Base-by-base conservation (phyloP, 2,113 vertebrate genomes). In the Dendropsophus ebraccatus region DNA sequence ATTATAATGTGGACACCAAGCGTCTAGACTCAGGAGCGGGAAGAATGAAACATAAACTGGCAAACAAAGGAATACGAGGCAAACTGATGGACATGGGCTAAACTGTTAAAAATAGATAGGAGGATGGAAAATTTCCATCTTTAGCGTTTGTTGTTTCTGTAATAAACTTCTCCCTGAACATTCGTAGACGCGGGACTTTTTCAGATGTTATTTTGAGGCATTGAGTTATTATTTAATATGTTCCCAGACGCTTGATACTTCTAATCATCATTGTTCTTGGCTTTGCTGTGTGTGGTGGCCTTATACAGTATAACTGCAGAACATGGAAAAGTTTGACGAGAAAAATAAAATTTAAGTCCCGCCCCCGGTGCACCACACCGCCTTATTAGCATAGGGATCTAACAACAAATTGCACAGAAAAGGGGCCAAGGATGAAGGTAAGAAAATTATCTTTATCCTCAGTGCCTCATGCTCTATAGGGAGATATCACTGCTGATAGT, bases 101-200 rank as follows among this genome's bases (percentile, higher is more conserved):
- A 78, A 13, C 30, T 60, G 14, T 16, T 62, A 80, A 25, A 80
- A 80, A 80, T 60, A 62, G 54, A 80, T 25, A 58, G 10, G 54
- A 79, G 11, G 7, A 41, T 60, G 54, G 77, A 80, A 80, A 60
- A 79, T 80, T 41, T 32, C 77, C 54, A 13, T 60, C 73, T 60
- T 35, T 80, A 62, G 77, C 25, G 14, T 41, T 62, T 80, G 77
- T 62, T 45, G 3, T 45, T 30, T 45, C 32, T 69, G 32, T 37
- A 69, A 69, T 37, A 69, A 37, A 21, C 21, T 60, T 9, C 41
- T 37, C 45, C 35, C 35, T 19, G 54, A 13, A 45, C 32, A 58
- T 79, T 79, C 60, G 14, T 60, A 60, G 75, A 54, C 50, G 12
- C 7, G 16, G 50, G 45, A 13, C 25, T 78, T 78, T 78, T 77